These are phyloP conservation scores for Buteo buteo DNA, from an alignment of 2,113 vertebrate genomes.

Conservation along the genomic window DNA sequence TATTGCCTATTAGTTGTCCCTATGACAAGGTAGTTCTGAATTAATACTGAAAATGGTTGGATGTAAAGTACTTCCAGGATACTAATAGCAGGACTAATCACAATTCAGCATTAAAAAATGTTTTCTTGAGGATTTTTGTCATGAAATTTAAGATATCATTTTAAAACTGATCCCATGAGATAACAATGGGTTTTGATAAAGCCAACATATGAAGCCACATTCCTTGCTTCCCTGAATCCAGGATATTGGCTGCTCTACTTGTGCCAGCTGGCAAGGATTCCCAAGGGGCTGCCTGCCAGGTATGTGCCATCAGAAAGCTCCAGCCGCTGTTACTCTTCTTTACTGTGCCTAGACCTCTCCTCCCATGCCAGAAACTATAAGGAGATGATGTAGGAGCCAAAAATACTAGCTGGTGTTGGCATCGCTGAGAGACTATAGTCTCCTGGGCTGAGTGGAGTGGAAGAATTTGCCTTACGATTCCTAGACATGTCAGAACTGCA, in stretches of 20 bases:
- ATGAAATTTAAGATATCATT: rapidly evolving
- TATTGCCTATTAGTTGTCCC: background rate
- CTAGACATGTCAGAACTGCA: background rate
- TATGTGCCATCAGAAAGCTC: background rate
- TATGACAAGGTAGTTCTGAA: background rate
- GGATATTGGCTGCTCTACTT: background rate
- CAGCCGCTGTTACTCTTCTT: background rate
- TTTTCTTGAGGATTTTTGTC: background rate
- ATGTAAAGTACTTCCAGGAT: background rate
- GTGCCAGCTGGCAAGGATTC: background rate
- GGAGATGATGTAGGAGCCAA: background rate
- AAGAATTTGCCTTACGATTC: background rate
- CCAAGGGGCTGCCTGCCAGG: background rate
- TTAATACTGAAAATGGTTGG: background rate
- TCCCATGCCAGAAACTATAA: background rate
- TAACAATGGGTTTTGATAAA: background rate
- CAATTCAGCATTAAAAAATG: background rate
- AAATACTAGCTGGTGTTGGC: background rate
- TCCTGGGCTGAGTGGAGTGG: background rate
- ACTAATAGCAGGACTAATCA: background rate
- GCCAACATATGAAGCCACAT: background rate
- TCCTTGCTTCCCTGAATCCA: background rate
- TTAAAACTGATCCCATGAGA: background rate
- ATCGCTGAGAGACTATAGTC: background rate
- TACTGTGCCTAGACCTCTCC: background rate